Base-by-base conservation (phyloP, 2,113 vertebrate genomes). In the Verasper variegatus region DNA sequence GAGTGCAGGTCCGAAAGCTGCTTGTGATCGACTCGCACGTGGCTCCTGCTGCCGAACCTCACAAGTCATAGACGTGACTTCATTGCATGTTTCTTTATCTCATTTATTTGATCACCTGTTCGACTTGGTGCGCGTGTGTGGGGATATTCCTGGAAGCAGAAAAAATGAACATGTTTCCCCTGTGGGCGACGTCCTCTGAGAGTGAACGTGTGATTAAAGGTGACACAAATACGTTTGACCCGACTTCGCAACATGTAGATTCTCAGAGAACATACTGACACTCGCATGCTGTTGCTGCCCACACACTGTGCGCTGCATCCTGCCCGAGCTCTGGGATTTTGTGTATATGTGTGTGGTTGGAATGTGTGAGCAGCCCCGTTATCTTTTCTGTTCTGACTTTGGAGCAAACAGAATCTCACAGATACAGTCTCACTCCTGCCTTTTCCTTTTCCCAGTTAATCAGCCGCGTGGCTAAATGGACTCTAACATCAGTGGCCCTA, bases 381-480 rank as follows among this genome's bases (percentile, higher is more conserved):
- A 31, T 31, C 27, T 31, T 27, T 31, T 6, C 27, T 1, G 5
- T 45, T 14, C 40, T 24, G 14, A 0, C 60, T 40, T 6, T 10
- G 4, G 35, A 37, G 35, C 35, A 37, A 37, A 37, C 35, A 37
- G 8, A 37, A 9, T 47, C 45, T 47, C 45, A 63, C 18, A 1
- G 31, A 68, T 54, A 47, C 66, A 55, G 71, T 70, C 45, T 74
- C 59, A 13, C n/a, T 24, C 21, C 58, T 27, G 57, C 72, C 9
- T 64, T 12, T 51, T 58, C 56, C 11, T 37, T 1, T n/a, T 45
- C 18, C 35, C 71, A 21, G 4, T 83, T 65, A 78, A 80, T 81
- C 69, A 72, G 68, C 64, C 11, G 54, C 31, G 18, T 79, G 74
- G 49, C 74, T 71, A 83, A 89, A 83, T 18, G 68, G 63, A 74